Percentiles rank a stretch among this genome's conserved stretches.
These are phyloP conservation scores for Rhamnusium bicolor DNA, from an alignment of 2,888 invertebrate species.

Conservation along the genomic window DNA sequence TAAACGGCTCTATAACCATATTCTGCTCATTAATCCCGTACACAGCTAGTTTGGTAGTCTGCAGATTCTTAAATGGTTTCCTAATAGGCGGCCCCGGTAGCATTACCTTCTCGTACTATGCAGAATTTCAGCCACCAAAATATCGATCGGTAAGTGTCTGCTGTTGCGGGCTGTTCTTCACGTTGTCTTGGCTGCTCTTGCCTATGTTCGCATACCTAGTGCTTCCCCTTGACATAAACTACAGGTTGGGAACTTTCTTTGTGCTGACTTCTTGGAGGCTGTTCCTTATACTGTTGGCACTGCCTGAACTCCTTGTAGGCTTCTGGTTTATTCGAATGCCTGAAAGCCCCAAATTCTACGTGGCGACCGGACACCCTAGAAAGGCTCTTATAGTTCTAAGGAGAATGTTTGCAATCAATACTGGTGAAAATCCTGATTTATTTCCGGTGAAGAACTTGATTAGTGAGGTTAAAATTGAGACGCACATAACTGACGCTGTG, in stretches of 20 bases:
- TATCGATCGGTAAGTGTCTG: conserved; percentile 76
- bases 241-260: conserved; percentile 64
- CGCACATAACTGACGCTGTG: conserved; percentile 10
- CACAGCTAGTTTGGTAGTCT: conserved; percentile 62
- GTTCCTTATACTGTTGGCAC: conserved; percentile 77
- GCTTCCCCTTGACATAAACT: conserved; percentile 58
- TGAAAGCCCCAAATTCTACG: conserved; percentile 86
- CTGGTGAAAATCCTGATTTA: conserved; percentile 68
- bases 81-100: conserved; percentile 60
- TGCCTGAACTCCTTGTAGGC: conserved; percentile 78
- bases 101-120: conserved; percentile 76
- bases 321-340: conserved; percentile 75
- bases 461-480: conserved; percentile 34
- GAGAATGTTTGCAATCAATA: conserved; percentile 76
- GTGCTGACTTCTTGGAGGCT: conserved; percentile 83
- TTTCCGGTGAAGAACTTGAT: conserved; percentile 70
- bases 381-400: conserved; percentile 77
- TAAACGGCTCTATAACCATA: conserved; percentile 72
- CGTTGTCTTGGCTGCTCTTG: conserved; percentile 77
- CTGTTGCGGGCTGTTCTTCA: conserved; percentile 78
- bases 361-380: conserved; percentile 76
- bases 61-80: conserved; percentile 80
- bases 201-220: conserved; percentile 70
- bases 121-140: conserved; percentile 77
- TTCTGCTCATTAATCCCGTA: conserved; percentile 53